Conservation (phyloP, 2,888 invertebrate species). For the Drosophila barbarae region DNA sequence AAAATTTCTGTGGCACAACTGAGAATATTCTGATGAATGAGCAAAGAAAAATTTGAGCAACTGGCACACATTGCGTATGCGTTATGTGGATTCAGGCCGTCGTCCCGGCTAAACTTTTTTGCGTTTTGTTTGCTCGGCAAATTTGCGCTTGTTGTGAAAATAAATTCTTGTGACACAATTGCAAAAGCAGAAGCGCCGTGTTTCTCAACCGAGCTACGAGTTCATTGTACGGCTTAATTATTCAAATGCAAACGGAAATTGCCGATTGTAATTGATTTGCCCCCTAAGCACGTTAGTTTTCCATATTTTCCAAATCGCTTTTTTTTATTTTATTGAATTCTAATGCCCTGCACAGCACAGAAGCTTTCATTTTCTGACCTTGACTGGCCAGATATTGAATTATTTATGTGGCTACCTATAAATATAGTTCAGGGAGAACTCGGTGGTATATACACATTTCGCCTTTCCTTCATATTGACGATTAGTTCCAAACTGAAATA, state of each 20-base stretch:
- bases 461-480: conserved; percentile 61
- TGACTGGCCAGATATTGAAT: conserved; percentile 59
- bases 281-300: conserved; percentile 3
- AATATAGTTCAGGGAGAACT: conserved; percentile 67
- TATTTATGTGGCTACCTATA: conserved; percentile 55
- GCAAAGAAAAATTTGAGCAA: conserved; percentile 27
- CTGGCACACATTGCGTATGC: conserved; percentile 61
- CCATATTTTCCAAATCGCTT: conserved; percentile 9
- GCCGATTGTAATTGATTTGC: conserved; percentile 16
- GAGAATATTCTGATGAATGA: conserved; percentile 29
- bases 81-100: conserved; percentile 41
- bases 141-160: conserved; percentile 56
- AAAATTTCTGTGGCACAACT: conserved; percentile 1
- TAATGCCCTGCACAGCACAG: conserved; percentile 37
- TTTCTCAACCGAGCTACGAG: conserved; percentile 7
- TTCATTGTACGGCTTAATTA: conserved; percentile 47
- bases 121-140: conserved; percentile 20
- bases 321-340: conserved; percentile 44
- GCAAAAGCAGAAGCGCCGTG: conserved; percentile 16
- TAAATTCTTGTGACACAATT: conserved; percentile 64
- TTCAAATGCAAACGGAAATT: conserved; percentile 33
- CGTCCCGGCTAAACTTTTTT: conserved; percentile 36
- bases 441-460: conserved; percentile 29
- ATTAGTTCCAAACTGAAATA: conserved; percentile 55
- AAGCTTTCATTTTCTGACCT: conserved; percentile 50